These are phyloP conservation scores for Prionchulus punctatus DNA, from an alignment of 2,888 invertebrate species.

Conservation along the genomic window DNA sequence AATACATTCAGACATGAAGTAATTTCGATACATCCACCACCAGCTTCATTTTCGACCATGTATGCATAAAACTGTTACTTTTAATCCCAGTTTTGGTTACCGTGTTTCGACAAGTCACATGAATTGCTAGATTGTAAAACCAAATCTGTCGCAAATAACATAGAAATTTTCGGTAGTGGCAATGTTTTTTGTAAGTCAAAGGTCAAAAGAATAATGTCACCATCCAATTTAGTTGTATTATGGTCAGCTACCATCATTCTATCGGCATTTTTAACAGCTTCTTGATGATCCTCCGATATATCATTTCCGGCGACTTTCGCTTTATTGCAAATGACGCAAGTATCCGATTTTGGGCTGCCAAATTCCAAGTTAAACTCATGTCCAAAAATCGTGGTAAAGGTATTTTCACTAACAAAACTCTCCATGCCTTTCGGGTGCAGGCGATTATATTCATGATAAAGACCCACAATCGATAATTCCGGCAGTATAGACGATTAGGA, in stretches of 20 bases:
- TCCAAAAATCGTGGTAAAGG: neutral
- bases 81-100: too few species aligned
- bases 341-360: neutral
- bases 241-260: too few species aligned
- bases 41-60: neutral
- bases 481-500: neutral
- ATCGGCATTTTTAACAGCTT: neutral
- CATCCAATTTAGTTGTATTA: neutral
- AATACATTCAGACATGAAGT: neutral
- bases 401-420: too few species aligned
- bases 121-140: neutral
- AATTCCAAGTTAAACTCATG: constrained; percentile 6
- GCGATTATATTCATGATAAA: too few species aligned
- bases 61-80: neutral
- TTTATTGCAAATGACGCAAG: neutral
- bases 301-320: neutral
- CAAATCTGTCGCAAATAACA: neutral
- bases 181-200: neutral
- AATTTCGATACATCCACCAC: neutral
- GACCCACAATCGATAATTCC: too few species aligned
- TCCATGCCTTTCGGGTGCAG: too few species aligned
- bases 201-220: neutral
- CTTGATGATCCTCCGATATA: neutral
- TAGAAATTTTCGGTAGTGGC: neutral
- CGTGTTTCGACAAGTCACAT: neutral